phyloP scores from a whole-genome alignment of 2,797 vertebrate species.

The Dermochelys coriacea region DNA sequence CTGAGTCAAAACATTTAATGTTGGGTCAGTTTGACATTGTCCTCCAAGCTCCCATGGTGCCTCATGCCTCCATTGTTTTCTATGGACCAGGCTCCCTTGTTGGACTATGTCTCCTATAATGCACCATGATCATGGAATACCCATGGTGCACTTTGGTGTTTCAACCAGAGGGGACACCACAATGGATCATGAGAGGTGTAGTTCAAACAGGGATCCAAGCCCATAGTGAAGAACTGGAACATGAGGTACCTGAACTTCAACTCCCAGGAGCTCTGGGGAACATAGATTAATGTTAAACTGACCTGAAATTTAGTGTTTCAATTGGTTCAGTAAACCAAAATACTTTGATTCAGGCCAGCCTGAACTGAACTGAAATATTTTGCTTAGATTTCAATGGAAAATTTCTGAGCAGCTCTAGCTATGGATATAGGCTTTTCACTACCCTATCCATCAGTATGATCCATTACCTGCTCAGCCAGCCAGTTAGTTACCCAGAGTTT shows the following conservation, averaged over 20 bases:
- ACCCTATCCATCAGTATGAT: not conserved
- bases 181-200: not conserved
- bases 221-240: not conserved
- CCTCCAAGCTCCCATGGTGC: not conserved
- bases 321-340: not conserved
- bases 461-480: not conserved
- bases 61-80: not conserved
- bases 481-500: not conserved
- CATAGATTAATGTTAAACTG: not conserved
- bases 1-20: not conserved
- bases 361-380: not conserved
- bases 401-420: not conserved
- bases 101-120: not conserved
- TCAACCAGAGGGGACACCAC: not conserved
- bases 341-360: not conserved
- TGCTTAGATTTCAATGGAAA: not conserved
- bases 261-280: not conserved
- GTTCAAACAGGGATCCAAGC: not conserved
- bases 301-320: not conserved
- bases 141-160: no score
- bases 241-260: not conserved
- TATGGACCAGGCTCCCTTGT: no score
- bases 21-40: not conserved
- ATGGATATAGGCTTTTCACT: not conserved
- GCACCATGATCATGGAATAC: not conserved